Percentiles rank a stretch among this genome's conserved stretches.
Evolutionary conservation across 2,888 invertebrate species (phyloP).

Genomic region (Syrista parreyssii): DNA sequence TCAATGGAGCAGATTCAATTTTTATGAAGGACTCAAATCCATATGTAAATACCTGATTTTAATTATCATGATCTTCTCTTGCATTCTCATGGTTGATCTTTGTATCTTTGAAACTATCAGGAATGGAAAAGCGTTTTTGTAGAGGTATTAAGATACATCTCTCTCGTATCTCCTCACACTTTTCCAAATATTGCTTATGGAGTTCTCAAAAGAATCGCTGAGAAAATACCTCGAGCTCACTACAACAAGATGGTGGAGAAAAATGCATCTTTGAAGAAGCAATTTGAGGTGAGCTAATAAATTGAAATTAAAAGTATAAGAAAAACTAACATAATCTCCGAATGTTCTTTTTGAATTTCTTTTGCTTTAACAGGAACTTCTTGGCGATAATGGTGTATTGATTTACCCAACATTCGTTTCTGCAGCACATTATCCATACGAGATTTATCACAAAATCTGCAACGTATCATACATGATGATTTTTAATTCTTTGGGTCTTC

Average conservation of each 20-base stretch:
- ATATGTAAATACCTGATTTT: conserved; percentile 25
- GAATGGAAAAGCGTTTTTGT: conserved; percentile 72
- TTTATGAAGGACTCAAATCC: conserved; percentile 75
- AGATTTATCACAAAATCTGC: conserved; percentile 74
- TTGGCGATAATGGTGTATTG: conserved; percentile 77
- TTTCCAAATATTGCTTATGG: conserved; percentile 75
- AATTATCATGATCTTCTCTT: not conserved
- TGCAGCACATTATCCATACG: conserved; percentile 76
- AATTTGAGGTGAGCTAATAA: conserved; percentile 68
- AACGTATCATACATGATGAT: conserved; percentile 84
- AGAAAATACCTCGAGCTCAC: conserved; percentile 69
- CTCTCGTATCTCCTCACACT: conserved; percentile 76
- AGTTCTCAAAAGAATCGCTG: conserved; percentile 72
- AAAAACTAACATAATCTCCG: not conserved
- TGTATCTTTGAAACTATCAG: conserved; percentile 51
- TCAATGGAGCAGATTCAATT: conserved; percentile 74
- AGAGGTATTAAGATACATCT: conserved; percentile 74
- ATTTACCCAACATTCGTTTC: conserved; percentile 77
- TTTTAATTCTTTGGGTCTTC: conserved; percentile 85
- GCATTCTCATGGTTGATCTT: not conserved
- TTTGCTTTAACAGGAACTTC: conserved; percentile 67
- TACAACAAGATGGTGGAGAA: conserved; percentile 69
- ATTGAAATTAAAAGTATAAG: not conserved
- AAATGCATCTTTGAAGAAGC: conserved; percentile 71
- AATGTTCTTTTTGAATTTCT: conserved; percentile 8